Percentiles rank a stretch among this genome's conserved stretches.
Conservation (phyloP, 2,113 vertebrate species). For the Gavia stellata region DNA sequence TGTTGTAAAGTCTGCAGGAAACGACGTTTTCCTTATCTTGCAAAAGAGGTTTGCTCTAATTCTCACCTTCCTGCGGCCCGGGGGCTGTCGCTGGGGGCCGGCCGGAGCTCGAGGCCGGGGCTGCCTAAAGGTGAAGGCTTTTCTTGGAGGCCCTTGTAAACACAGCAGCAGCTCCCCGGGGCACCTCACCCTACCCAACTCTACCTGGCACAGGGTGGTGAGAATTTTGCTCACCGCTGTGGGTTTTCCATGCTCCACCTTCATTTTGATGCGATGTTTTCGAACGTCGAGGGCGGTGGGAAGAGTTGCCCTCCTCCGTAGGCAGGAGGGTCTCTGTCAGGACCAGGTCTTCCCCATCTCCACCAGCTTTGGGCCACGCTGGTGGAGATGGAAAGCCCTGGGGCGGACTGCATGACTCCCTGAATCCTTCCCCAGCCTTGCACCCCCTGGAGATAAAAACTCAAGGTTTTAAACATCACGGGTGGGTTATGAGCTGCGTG, state of each 20-base stretch:
- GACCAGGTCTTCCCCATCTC: background rate
- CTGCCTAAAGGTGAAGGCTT: background rate
- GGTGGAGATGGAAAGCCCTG: background rate
- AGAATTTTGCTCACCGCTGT: background rate
- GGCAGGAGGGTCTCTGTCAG: background rate
- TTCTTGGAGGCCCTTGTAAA: background rate
- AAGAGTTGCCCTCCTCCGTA: background rate
- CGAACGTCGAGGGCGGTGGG: accelerated
- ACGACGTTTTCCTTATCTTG: background rate
- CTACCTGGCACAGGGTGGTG: background rate
- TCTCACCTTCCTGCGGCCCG: constrained; percentile 26
- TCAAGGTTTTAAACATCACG: background rate
- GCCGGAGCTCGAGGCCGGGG: background rate
- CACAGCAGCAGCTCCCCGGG: background rate
- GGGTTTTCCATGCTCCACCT: accelerated
- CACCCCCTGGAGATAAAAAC: background rate
- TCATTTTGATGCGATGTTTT: accelerated
- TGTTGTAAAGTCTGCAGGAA: background rate
- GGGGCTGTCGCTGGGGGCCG: accelerated
- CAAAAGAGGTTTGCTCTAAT: background rate
- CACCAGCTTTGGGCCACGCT: background rate
- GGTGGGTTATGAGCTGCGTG: background rate
- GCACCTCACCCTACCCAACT: background rate
- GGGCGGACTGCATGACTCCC: background rate
- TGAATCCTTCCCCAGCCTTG: background rate